These are phyloP conservation scores for Epinephelus malabaricus DNA, from an alignment of 2,797 vertebrate genomes.

Conservation along the genomic window DNA sequence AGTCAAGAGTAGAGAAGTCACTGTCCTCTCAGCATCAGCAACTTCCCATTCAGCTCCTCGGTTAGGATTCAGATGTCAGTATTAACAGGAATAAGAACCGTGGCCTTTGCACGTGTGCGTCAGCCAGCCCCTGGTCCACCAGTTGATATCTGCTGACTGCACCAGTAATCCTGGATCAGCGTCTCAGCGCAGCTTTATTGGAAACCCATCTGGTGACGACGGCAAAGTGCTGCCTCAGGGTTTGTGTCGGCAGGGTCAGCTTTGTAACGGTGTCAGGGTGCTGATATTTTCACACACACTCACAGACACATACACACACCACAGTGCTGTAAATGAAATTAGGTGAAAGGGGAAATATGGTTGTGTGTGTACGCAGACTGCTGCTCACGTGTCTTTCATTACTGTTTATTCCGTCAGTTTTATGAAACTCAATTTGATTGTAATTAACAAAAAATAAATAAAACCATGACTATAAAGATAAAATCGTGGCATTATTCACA, in stretches of 20 bases:
- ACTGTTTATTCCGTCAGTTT: too few relatives aligned
- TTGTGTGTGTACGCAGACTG: not conserved
- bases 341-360: slow-evolving; percentile 30
- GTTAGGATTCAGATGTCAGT: not conserved
- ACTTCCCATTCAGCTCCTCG: not conserved
- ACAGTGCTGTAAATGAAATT: not conserved
- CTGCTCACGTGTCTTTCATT: too few relatives aligned
- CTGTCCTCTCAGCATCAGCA: not conserved
- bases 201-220: slow-evolving; percentile 14
- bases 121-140: not conserved
- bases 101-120: not conserved
- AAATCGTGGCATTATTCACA: too few relatives aligned
- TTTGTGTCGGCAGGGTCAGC: not conserved
- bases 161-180: slow-evolving; percentile 23
- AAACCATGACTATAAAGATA: too few relatives aligned
- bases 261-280: not conserved
- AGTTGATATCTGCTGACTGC: slow-evolving; percentile 13
- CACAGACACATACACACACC: not conserved
- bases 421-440: too few relatives aligned
- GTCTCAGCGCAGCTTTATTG: not conserved
- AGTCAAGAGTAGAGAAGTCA: not conserved
- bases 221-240: slow-evolving; percentile 3
- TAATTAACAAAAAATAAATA: too few relatives aligned
- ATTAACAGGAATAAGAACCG: not conserved
- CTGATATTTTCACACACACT: not conserved